Evolutionary conservation across 2,888 invertebrate species (phyloP).

Genomic region (Ditula angustiorana): DNA sequence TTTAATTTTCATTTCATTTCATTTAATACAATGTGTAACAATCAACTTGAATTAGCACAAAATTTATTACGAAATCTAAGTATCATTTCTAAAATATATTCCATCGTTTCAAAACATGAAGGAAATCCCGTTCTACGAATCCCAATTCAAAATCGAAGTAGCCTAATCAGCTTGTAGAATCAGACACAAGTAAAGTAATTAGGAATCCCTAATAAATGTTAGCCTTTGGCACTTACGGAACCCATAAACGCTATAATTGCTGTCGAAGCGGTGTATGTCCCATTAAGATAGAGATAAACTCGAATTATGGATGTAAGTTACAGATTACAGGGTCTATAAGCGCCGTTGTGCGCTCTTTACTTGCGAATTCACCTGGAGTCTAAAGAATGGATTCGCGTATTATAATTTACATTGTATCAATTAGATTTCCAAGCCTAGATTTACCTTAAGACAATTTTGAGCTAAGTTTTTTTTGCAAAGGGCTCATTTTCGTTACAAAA

Average conservation of each 20-base stretch:
- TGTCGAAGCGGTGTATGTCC: conserved; percentile 38
- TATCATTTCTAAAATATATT: too few relatives aligned
- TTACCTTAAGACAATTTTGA: too few relatives aligned
- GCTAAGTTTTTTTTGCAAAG: too few relatives aligned
- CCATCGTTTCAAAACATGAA: neutral
- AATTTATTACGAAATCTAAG: too few relatives aligned
- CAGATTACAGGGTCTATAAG: conserved; percentile 36
- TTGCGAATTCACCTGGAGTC: conserved; percentile 25
- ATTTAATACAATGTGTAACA: too few relatives aligned
- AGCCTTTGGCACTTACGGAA: conserved; percentile 38
- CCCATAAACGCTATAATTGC: conserved; percentile 37
- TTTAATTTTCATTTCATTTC: too few relatives aligned
- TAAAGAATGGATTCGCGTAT: conserved; percentile 17
- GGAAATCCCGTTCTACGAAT: neutral
- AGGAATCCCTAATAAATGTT: conserved; percentile 38
- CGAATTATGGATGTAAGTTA: conserved; percentile 38
- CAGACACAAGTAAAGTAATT: conserved; percentile 39
- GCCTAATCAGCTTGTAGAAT: conserved; percentile 26
- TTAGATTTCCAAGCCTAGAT: neutral
- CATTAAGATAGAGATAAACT: conserved; percentile 37
- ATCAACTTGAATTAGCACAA: too few relatives aligned
- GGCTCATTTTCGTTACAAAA: too few relatives aligned
- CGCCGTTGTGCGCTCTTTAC: conserved; percentile 28
- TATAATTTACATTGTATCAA: neutral
- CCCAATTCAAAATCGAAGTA: conserved; percentile 10